Conservation (phyloP, 2,113 vertebrate species). For the Mustela lutreola region DNA sequence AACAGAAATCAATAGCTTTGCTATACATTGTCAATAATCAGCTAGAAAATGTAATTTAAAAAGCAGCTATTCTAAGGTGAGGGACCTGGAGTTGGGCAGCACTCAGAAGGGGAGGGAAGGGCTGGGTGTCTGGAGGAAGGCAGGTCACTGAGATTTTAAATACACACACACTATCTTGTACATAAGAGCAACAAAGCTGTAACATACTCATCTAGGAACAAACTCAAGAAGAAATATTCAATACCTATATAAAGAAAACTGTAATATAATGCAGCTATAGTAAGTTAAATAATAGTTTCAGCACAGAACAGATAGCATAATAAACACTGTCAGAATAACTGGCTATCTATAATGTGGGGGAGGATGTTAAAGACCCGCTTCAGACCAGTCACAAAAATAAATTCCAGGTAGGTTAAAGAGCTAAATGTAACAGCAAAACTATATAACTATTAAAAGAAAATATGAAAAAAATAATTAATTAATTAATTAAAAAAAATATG, state of each 20-base stretch:
- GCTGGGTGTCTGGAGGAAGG: neutral
- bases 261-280: neutral
- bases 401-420: conserved; percentile 1
- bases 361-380: neutral
- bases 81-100: no score
- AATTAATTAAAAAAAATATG: neutral
- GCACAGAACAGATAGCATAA: conserved; percentile 17
- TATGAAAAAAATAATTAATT: neutral
- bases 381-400: conserved; percentile 37
- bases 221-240: conserved; percentile 37
- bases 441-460: neutral
- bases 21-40: conserved; percentile 48
- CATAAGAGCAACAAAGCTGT: neutral
- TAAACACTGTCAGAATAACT: conserved; percentile 32
- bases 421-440: neutral
- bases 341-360: neutral
- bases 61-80: neutral
- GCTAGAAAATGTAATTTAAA: conserved; percentile 40
- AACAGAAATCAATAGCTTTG: conserved; percentile 41
- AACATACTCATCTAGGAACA: conserved; percentile 40
- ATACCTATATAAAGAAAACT: conserved; percentile 34
- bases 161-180: neutral
- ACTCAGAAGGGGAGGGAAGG: neutral
- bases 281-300: conserved; percentile 50
- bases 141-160: neutral